Evolutionary conservation across 2,113 vertebrate species (phyloP).

Genomic region (Oenanthe melanoleuca): DNA sequence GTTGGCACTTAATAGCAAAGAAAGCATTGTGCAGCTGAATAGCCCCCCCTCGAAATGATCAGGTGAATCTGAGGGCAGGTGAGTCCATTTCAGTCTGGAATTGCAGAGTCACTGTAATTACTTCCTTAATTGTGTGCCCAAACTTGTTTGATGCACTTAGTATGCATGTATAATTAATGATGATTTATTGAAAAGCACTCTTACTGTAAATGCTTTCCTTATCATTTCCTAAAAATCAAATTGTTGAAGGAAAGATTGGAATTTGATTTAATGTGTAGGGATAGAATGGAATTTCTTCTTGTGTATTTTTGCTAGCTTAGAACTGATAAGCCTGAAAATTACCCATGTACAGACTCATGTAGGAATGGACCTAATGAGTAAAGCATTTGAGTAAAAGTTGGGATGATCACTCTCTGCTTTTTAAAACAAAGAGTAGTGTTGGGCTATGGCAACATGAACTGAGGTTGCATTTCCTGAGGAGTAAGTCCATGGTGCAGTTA

Average conservation of each 20-base stretch:
- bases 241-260: slow-evolving; percentile 16
- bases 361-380: neutral
- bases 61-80: neutral
- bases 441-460: neutral
- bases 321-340: neutral
- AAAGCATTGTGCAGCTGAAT: neutral
- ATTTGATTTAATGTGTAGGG: neutral
- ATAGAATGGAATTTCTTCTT: neutral
- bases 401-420: neutral
- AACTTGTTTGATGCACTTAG: slow-evolving; percentile 12
- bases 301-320: neutral
- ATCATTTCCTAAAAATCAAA: slow-evolving; percentile 38
- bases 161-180: slow-evolving; percentile 58
- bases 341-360: neutral
- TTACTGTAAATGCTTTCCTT: slow-evolving; percentile 18
- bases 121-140: slow-evolving; percentile 55
- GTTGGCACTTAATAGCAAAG: slow-evolving; percentile 23
- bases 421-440: rapidly evolving
- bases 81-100: slow-evolving; percentile 18
- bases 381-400: neutral
- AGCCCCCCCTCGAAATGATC: neutral
- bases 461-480: neutral
- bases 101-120: slow-evolving; percentile 61
- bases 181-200: slow-evolving; percentile 58
- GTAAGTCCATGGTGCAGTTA: neutral